phyloP scores from a whole-genome alignment of 2,888 invertebrate genomes.

The Cataglyphis cursor region DNA sequence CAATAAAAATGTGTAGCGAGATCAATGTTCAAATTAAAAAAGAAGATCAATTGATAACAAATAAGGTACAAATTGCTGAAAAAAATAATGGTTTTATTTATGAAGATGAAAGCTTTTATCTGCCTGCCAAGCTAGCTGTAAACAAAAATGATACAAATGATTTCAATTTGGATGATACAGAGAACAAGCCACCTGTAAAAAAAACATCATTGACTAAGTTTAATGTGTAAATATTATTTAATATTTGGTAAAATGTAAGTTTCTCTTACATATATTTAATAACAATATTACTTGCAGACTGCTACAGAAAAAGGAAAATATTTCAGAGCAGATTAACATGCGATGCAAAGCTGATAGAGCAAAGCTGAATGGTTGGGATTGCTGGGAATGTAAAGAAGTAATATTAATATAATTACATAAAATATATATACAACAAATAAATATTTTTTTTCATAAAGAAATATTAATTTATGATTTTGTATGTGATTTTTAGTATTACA shows the following conservation, averaged over 20 bases:
- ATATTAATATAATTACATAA: constrained; percentile 24
- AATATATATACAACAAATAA: neutral
- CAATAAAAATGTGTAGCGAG: neutral
- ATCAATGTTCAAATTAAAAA: neutral
- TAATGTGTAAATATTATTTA: constrained; percentile 57
- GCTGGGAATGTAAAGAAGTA: constrained; percentile 85
- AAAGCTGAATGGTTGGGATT: constrained; percentile 85
- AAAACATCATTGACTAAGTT: constrained; percentile 40
- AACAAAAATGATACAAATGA: neutral
- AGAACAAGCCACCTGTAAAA: constrained; percentile 32
- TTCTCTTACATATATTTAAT: neutral
- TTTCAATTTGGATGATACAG: neutral
- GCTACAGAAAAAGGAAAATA: constrained; percentile 17
- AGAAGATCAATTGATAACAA: neutral
- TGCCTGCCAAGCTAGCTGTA: constrained; percentile 36
- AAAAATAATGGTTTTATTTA: neutral
- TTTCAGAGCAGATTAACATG: constrained; percentile 61
- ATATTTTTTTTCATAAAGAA: neutral
- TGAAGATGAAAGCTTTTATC: constrained; percentile 61
- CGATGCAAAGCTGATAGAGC: constrained; percentile 83
- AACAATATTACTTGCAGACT: constrained; percentile 43
- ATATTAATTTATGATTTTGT: neutral
- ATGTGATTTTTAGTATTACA: constrained; percentile 81
- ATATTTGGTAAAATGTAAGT: neutral
- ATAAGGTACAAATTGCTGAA: neutral